phyloP scores from a whole-genome alignment of 2,113 vertebrate genomes.

The Onychostruthus taczanowskii region DNA sequence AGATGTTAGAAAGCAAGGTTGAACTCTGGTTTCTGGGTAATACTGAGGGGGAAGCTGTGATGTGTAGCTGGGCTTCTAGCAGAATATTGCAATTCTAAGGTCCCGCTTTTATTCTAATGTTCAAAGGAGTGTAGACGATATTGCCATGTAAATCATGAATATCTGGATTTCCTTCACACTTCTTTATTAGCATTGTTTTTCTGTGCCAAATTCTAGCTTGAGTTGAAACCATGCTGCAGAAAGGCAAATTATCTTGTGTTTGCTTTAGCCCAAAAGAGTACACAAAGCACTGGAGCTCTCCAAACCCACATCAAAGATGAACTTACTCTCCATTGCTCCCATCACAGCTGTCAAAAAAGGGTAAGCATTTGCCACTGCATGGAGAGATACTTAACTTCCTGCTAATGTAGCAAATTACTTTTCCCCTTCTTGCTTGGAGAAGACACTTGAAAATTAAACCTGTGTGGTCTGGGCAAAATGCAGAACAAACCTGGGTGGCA shows the following conservation, averaged over 20 bases:
- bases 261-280: constrained; percentile 25
- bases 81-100: neutral
- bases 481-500: neutral
- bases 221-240: neutral
- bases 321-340: neutral
- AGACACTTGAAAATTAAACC: constrained; percentile 14
- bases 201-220: constrained; percentile 4
- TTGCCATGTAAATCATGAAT: neutral
- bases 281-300: constrained; percentile 32
- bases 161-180: neutral
- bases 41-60: neutral
- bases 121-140: neutral
- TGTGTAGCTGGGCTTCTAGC: neutral
- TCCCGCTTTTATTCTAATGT: neutral
- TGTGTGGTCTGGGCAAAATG: neutral
- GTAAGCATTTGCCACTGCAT: neutral
- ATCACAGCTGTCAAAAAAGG: neutral
- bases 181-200: neutral
- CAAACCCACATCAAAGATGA: constrained; percentile 53
- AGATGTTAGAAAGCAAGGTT: neutral
- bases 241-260: constrained; percentile 23
- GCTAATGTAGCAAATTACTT: neutral
- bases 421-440: neutral
- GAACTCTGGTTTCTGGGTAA: neutral
- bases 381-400: neutral